Evolutionary conservation across 2,113 vertebrate genomes (phyloP).

Genomic region (Crotalus horridus): DNA sequence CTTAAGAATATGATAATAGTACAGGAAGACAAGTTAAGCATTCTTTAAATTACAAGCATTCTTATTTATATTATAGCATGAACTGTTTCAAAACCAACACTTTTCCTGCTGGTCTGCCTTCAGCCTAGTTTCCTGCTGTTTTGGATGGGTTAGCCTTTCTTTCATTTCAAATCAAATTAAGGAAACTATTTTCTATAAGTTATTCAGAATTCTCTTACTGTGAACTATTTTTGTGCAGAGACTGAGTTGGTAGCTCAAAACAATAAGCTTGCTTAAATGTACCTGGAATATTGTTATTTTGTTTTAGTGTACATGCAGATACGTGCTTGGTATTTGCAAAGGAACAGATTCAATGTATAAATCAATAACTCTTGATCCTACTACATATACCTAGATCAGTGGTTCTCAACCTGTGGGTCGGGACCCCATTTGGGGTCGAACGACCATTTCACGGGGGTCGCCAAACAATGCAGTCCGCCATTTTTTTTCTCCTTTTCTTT

Average conservation of each 20-base stretch:
- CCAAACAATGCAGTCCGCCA: too few species aligned
- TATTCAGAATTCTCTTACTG: conserved; percentile 1
- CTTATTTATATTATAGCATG: not conserved
- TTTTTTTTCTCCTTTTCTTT: too few species aligned
- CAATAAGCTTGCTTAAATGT: not conserved
- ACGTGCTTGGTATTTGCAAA: not conserved
- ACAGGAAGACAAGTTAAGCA: not conserved
- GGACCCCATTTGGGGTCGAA: too few species aligned
- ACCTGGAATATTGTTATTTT: not conserved
- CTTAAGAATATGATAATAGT: not conserved
- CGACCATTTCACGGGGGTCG: too few species aligned
- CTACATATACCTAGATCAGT: too few species aligned
- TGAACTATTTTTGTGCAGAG: conserved; percentile 19
- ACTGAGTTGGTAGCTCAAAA: not conserved
- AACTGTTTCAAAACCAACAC: conserved; percentile 1
- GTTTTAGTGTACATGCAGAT: not conserved
- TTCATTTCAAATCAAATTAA: conserved; percentile 18
- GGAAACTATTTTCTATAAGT: conserved; percentile 4
- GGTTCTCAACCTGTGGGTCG: too few species aligned
- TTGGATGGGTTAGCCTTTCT: not conserved
- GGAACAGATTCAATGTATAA: too few species aligned
- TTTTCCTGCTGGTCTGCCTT: not conserved
- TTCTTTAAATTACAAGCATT: not conserved
- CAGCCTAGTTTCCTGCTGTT: not conserved
- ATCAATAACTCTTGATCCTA: not conserved